Evolutionary conservation across 2,113 vertebrate genomes (phyloP), one percentile per base, ranked within the genome.

Genomic region (Azemiops feae): DNA sequence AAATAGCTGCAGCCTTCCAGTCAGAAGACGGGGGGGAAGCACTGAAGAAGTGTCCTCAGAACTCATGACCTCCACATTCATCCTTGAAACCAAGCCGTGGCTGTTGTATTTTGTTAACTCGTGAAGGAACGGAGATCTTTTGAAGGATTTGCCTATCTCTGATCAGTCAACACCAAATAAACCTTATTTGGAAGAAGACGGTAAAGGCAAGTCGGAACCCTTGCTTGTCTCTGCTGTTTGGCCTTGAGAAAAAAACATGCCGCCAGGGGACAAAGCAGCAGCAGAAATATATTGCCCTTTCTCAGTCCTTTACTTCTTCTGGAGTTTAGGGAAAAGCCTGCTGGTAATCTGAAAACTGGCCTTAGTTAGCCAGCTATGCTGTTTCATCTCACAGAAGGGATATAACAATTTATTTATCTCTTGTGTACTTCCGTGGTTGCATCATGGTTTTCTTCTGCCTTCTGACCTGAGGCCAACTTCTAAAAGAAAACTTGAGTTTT

Each of bases 1-100:
- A 97, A 97, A 94, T 95, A 97, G 96, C 95, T 96, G 90, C 74
- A 96, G 86, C 55, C 50, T 87, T 92, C 43, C 0, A 18, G 92
- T 95, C 81, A 53, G 90, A 93, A 58, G 92, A 91, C 1, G 8
- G 87, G 43, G 95, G 69, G 94, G 91, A 90, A 74, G 92, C 3
- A 93, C 87, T 9, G 60, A 90, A 87, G 95, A 91, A 89, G 85
- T 91, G 69, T 92, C 58, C 10, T 93, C 74, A 85, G 47, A 92
- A 93, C 43, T 94, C 58, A 25, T 94, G 52, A 74, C 92, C 95
- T 53, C 93, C 58, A 85, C 14, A 94, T 64, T 14, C 90, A 30
- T 96, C 94, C 58, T 90, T 95, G 92, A 92, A 88, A 90, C 25
- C 43, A 25, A n/a, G n/a, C 43, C 93, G 81, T 92, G 92, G 90